A percentile compares a stretch with the other conserved stretches of the same genome.
These are phyloP conservation scores for Lepus americanus DNA, from an alignment of 2,113 vertebrate genomes.

Conservation along the genomic window DNA sequence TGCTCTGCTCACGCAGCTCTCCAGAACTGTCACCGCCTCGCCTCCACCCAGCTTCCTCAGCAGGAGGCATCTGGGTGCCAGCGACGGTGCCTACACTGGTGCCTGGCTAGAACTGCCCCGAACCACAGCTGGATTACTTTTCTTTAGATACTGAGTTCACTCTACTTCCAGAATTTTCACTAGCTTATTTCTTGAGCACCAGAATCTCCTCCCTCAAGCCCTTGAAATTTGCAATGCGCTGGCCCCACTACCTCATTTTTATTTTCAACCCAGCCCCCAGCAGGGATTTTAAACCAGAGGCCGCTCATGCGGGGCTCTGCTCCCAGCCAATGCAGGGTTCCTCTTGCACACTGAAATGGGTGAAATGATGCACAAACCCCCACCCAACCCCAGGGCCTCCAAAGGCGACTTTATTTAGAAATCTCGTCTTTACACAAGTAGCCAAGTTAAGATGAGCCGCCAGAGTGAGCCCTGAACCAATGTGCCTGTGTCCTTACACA, in stretches of 20 bases:
- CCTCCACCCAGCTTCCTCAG: not conserved
- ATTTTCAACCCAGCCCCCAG: too few relatives aligned
- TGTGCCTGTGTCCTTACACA: not conserved
- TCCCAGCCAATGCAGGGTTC: not conserved
- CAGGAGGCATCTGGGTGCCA: not conserved
- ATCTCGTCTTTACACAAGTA: not conserved
- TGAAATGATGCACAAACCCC: too few relatives aligned
- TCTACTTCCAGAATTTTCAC: not conserved
- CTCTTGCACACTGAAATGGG: accelerated
- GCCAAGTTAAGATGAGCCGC: too few relatives aligned
- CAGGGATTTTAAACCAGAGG: not conserved
- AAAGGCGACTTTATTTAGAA: not conserved
- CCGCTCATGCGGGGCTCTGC: not conserved
- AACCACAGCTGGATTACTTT: not conserved
- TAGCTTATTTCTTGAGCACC: not conserved
- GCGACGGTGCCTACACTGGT: not conserved
- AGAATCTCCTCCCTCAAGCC: not conserved
- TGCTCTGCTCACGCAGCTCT: not conserved
- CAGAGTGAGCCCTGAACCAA: not conserved
- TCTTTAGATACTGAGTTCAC: not conserved
- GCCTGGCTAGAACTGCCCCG: not conserved
- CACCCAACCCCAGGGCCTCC: too few relatives aligned
- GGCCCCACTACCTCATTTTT: not conserved
- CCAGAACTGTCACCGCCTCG: not conserved
- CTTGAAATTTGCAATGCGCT: not conserved